Conservation (phyloP, 2,797 vertebrate genomes). For the Tympanoctomys barrerae region DNA sequence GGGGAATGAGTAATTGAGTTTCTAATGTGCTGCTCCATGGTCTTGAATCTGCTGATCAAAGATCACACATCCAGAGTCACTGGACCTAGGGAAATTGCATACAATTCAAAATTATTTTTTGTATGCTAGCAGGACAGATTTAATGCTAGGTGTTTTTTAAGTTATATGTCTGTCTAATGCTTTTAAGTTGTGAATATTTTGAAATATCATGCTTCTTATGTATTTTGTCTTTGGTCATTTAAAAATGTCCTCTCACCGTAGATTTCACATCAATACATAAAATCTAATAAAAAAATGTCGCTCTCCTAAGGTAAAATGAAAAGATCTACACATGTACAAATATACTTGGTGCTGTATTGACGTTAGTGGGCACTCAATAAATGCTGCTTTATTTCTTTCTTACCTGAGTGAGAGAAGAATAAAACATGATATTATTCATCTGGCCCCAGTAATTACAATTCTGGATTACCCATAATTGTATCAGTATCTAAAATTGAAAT, state of each 20-base stretch:
- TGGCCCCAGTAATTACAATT: neutral
- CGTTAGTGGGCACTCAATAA: neutral
- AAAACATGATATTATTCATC: neutral
- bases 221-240: neutral
- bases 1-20: neutral
- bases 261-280: neutral
- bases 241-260: neutral
- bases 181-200: neutral
- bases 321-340: neutral
- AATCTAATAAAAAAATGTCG: neutral
- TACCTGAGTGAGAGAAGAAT: neutral
- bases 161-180: neutral
- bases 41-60: neutral
- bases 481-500: constrained; percentile 57
- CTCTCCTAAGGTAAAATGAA: neutral
- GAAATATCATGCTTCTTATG: neutral
- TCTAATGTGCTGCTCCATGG: neutral
- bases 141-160: neutral
- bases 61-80: neutral
- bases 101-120: neutral
- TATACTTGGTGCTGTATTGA: neutral
- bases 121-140: neutral
- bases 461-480: constrained; percentile 13
- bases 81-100: neutral
- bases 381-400: constrained; percentile 35